Conservation (phyloP, 2,113 vertebrate species). For the Corythaeola cristata region DNA sequence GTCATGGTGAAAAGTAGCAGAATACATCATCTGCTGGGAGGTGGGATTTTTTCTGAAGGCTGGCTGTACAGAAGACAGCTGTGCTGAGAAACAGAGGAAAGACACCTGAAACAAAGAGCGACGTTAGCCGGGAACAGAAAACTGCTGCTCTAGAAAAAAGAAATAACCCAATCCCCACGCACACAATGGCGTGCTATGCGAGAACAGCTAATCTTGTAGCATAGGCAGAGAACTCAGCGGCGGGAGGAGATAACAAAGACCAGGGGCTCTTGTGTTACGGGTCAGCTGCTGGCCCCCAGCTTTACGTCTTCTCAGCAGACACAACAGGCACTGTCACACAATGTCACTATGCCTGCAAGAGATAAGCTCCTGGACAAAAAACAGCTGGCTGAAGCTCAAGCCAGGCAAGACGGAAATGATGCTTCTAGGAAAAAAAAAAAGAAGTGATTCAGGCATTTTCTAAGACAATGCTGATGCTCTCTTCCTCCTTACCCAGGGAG, state of each 20-base stretch:
- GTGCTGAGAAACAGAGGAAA: neutral
- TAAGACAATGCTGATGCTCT: neutral
- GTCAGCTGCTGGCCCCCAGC: constrained; percentile 8
- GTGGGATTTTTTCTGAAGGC: neutral
- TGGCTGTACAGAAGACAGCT: neutral
- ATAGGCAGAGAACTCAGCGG: neutral
- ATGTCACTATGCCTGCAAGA: neutral
- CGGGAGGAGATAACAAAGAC: constrained; percentile 14
- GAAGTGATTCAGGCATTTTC: neutral
- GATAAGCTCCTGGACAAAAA: constrained; percentile 24
- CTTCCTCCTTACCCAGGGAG: neutral
- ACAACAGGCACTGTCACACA: constrained; percentile 1
- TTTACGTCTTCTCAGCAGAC: neutral
- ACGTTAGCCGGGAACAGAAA: neutral
- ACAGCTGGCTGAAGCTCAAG: constrained; percentile 31
- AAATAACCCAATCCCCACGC: neutral
- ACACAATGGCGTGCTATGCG: neutral
- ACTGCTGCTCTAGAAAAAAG: neutral
- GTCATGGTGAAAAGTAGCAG: neutral
- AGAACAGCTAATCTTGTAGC: constrained; percentile 27
- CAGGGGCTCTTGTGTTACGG: neutral
- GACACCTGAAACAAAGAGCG: neutral
- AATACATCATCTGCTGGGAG: neutral
- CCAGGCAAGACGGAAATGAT: constrained; percentile 31
- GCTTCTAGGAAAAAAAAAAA: neutral